A percentile compares a stretch with the other conserved stretches of the same genome.
phyloP scores from a whole-genome alignment of 37 sponge, comb jelly and placozoan species.

The Oopsacas minuta region DNA sequence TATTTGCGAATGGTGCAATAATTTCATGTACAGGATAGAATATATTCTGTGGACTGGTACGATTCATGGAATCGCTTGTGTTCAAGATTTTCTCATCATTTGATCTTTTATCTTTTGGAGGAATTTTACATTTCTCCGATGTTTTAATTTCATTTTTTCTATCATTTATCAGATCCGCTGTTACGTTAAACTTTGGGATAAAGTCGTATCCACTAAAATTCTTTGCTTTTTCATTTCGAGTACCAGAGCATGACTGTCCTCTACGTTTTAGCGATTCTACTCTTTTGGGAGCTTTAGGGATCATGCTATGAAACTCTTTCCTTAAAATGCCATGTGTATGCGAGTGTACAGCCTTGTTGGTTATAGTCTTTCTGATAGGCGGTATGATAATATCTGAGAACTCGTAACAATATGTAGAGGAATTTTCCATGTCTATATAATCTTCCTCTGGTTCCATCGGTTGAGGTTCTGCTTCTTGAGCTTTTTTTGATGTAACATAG shows the following conservation, averaged over 20 bases:
- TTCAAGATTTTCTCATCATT: neutral
- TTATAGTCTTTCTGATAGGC: neutral
- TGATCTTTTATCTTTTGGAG: neutral
- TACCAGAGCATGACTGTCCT: neutral
- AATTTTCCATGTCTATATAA: neutral
- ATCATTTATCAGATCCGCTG: neutral
- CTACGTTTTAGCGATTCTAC: neutral
- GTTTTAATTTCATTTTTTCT: neutral
- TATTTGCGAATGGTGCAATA: too few relatives aligned
- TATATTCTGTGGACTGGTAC: neutral
- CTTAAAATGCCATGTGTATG: neutral
- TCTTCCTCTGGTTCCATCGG: neutral
- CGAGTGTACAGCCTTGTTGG: neutral
- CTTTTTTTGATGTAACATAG: neutral
- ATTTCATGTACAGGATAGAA: neutral
- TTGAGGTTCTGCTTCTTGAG: neutral
- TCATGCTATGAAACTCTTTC: neutral
- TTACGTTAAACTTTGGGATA: neutral
- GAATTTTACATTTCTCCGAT: neutral
- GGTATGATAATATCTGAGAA: neutral
- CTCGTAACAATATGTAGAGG: neutral
- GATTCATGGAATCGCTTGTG: neutral
- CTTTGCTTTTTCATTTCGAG: neutral
- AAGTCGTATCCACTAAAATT: neutral
- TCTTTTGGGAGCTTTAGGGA: neutral